These are phyloP conservation scores for Pelmatolapia mariae DNA, from an alignment of 2,113 vertebrate species.

Conservation along the genomic window DNA sequence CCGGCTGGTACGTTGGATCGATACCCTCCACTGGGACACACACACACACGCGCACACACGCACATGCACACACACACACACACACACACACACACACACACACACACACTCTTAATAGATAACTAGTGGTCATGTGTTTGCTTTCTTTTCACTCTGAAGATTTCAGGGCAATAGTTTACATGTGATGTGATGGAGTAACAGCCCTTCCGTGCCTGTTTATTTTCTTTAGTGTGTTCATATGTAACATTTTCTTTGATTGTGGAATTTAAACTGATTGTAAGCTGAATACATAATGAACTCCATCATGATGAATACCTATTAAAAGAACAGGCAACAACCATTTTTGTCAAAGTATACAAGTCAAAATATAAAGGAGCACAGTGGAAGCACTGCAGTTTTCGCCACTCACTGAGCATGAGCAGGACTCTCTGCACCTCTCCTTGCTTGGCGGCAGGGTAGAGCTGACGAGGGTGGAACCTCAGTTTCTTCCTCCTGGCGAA, in stretches of 20 bases:
- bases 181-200: background rate
- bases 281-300: background rate
- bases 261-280: background rate
- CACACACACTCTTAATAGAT: background rate
- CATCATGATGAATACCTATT: background rate
- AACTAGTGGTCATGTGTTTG: background rate
- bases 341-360: background rate
- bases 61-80: background rate
- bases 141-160: background rate
- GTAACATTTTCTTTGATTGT: background rate
- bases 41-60: background rate
- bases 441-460: conserved; percentile 86
- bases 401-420: conserved; percentile 85
- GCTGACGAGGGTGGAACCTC: conserved; percentile 87
- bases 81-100: background rate
- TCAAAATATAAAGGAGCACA: background rate
- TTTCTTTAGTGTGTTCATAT: background rate
- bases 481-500: conserved; percentile 83
- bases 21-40: conserved; percentile 80
- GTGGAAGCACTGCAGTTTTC: background rate
- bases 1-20: conserved; percentile 84
- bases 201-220: background rate
- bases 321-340: background rate
- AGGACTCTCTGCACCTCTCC: conserved; percentile 87
- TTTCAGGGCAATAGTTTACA: background rate